These are phyloP conservation scores for Nomada lathburiana DNA, from an alignment of 2,888 invertebrate species.

Conservation along the genomic window DNA sequence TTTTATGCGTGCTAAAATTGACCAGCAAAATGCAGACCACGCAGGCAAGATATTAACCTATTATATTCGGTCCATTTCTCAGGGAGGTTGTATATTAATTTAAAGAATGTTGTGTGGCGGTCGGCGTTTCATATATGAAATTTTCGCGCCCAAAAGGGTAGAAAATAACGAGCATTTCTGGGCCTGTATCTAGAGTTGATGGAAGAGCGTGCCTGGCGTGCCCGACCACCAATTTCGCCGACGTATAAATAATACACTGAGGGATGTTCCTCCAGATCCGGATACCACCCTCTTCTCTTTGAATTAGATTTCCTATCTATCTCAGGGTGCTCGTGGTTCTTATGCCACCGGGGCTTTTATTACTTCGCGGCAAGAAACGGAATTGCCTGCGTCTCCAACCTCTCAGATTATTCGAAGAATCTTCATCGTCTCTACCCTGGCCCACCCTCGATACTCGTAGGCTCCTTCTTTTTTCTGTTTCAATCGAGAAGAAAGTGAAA, in stretches of 20 bases:
- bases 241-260: slow-evolving; percentile 83
- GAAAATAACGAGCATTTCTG: slow-evolving; percentile 72
- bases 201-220: slow-evolving; percentile 81
- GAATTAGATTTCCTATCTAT: slow-evolving; percentile 85
- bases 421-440: slow-evolving; percentile 16
- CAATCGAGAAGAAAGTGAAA: background rate
- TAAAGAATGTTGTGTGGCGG: slow-evolving; percentile 45
- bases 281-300: slow-evolving; percentile 71
- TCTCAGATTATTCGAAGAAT: slow-evolving; percentile 64
- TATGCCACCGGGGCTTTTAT: slow-evolving; percentile 56
- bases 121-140: slow-evolving; percentile 68
- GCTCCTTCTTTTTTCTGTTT: background rate
- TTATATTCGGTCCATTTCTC: slow-evolving; percentile 1
- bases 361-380: slow-evolving; percentile 61
- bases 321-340: slow-evolving; percentile 75
- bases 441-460: background rate
- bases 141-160: slow-evolving; percentile 73
- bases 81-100: slow-evolving; percentile 46
- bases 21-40: slow-evolving; percentile 10
- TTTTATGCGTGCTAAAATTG: slow-evolving; percentile 12
- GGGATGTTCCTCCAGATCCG: slow-evolving; percentile 78
- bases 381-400: slow-evolving; percentile 57
- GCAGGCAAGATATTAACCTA: slow-evolving; percentile 36
- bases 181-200: slow-evolving; percentile 64
- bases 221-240: slow-evolving; percentile 81